phyloP scores from a whole-genome alignment of 2,113 vertebrate species.

The Ivindomyrus marchei region DNA sequence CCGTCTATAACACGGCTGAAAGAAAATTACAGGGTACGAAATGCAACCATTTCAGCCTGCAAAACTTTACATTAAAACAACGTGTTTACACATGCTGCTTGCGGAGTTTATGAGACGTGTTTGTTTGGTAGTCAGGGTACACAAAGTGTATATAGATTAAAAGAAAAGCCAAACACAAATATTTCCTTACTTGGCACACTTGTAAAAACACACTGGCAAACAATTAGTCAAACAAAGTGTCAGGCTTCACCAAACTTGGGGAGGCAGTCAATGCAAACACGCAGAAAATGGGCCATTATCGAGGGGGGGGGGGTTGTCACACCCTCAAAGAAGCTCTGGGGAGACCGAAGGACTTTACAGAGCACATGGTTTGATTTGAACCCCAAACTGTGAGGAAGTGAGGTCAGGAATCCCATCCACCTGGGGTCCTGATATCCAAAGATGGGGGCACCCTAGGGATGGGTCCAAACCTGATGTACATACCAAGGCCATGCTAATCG shows the following conservation, averaged over 20 bases:
- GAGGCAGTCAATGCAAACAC: neutral
- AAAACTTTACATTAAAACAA: neutral
- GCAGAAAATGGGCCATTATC: neutral
- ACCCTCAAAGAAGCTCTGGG: too few relatives aligned
- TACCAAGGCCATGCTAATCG: neutral
- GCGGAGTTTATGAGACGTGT: neutral
- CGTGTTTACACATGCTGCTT: neutral
- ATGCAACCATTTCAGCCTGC: neutral
- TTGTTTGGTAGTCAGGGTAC: neutral
- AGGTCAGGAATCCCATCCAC: neutral
- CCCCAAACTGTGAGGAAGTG: neutral
- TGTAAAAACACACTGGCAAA: slow-evolving; percentile 25
- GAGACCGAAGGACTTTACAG: neutral
- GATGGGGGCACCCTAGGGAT: neutral
- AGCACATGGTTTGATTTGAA: neutral
- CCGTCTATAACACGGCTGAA: neutral
- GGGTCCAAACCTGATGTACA: neutral
- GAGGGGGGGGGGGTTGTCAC: neutral
- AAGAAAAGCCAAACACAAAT: neutral
- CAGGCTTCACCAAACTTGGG: neutral
- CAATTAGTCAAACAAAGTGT: slow-evolving; percentile 14
- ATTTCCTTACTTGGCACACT: neutral
- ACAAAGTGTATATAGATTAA: neutral
- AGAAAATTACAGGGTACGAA: neutral
- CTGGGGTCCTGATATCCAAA: neutral